phyloP scores from a whole-genome alignment of 92 coral and sea anemone species.

The Desmophyllum pertusum region DNA sequence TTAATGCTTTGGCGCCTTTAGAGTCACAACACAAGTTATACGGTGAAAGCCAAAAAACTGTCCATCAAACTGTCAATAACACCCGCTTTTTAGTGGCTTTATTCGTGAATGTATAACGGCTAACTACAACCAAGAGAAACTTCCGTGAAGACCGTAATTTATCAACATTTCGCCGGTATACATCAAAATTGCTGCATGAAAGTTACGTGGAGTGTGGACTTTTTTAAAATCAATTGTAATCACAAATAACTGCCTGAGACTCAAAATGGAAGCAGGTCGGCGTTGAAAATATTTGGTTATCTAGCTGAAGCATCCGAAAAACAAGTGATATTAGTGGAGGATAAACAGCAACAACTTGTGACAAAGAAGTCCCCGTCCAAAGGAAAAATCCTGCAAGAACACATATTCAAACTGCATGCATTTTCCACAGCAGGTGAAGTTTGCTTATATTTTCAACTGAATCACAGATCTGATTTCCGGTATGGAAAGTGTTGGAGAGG shows the following conservation, averaged over 20 bases:
- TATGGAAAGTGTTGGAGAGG: slow-evolving; percentile 13
- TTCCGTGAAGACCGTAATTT: background rate
- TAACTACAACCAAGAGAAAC: background rate
- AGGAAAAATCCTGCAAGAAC: background rate
- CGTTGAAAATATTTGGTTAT: background rate
- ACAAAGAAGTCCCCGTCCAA: background rate
- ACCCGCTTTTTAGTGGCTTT: background rate
- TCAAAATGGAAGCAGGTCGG: background rate
- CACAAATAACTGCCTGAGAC: background rate
- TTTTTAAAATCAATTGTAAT: background rate
- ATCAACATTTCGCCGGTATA: too few relatives aligned
- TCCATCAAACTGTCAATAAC: background rate
- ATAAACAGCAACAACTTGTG: background rate
- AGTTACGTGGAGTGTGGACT: background rate
- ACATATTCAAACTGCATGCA: background rate
- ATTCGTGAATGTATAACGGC: background rate
- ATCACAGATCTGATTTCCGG: background rate
- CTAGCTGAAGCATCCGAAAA: background rate
- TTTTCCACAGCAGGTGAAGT: slow-evolving; percentile 11
- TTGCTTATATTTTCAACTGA: background rate
- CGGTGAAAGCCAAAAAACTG: background rate
- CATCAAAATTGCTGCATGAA: background rate
- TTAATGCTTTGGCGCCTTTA: background rate
- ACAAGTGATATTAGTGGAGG: background rate
- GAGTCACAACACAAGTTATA: background rate